A percentile compares a stretch with the other conserved stretches of the same genome.
These are phyloP conservation scores for Bombus superbus DNA, from an alignment of 1,140 invertebrate species.

Conservation along the genomic window DNA sequence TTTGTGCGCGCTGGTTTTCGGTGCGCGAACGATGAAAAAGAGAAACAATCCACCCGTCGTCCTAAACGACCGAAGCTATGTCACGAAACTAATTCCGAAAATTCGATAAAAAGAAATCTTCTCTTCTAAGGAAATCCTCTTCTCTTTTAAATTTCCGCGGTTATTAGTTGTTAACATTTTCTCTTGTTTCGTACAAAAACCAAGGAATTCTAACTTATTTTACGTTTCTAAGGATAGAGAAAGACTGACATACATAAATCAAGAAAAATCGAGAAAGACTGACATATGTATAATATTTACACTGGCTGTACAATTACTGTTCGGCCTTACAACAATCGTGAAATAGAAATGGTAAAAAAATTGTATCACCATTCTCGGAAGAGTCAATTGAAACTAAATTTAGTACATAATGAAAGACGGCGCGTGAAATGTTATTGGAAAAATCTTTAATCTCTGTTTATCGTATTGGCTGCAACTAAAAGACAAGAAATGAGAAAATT, in stretches of 20 bases:
- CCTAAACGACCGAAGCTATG: constrained; percentile 53
- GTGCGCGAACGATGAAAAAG: constrained; percentile 40
- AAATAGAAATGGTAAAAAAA: background rate
- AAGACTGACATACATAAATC: background rate
- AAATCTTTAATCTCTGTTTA: background rate
- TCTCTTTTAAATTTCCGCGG: background rate
- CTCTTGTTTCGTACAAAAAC: background rate
- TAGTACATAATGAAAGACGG: too few species aligned
- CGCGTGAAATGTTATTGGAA: background rate
- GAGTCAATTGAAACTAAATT: too few species aligned
- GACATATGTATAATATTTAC: background rate
- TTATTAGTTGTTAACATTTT: too few species aligned
- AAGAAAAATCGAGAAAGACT: too few species aligned
- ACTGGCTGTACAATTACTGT: background rate
- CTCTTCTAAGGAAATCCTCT: too few species aligned
- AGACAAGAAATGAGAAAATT: background rate
- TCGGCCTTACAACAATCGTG: background rate
- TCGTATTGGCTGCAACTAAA: background rate
- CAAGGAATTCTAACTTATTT: accelerated
- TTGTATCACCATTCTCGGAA: too few species aligned
- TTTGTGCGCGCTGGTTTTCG: constrained; percentile 66
- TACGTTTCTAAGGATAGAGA: background rate
- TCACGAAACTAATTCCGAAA: constrained; percentile 48
- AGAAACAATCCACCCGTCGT: constrained; percentile 61
- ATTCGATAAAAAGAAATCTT: constrained; percentile 42